These are phyloP conservation scores for Diorhabda carinulata DNA, from an alignment of 1,140 invertebrate species.

Conservation along the genomic window DNA sequence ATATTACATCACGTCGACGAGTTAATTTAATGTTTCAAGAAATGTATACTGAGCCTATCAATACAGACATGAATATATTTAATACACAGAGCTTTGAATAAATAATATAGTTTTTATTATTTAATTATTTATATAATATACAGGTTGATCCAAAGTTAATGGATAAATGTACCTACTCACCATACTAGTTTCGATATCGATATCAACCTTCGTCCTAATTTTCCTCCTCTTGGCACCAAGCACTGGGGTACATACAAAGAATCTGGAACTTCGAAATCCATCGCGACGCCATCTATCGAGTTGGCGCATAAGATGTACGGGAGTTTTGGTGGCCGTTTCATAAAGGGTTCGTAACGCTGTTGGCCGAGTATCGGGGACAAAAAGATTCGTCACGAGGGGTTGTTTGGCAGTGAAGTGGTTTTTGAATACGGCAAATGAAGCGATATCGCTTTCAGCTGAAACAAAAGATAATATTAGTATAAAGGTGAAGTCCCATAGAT, in stretches of 20 bases:
- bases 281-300: constrained; percentile 52
- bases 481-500: neutral
- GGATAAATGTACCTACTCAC: constrained; percentile 55
- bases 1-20: too few species aligned
- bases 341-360: constrained; percentile 64
- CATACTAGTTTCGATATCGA: constrained; percentile 82
- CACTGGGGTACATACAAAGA: constrained; percentile 75
- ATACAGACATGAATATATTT: too few species aligned
- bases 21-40: too few species aligned
- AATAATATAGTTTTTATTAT: too few species aligned
- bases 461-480: constrained; percentile 21
- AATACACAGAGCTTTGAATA: too few species aligned
- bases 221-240: constrained; percentile 65
- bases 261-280: constrained; percentile 56
- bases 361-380: constrained; percentile 65
- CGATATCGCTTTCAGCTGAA: constrained; percentile 82
- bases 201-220: constrained; percentile 64
- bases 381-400: constrained; percentile 62
- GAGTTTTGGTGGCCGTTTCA: constrained; percentile 61
- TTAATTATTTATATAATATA: neutral
- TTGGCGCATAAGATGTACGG: constrained; percentile 47
- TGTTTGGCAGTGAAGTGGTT: constrained; percentile 67
- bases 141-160: neutral
- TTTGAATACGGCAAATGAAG: constrained; percentile 69
- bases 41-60: too few species aligned